Evolutionary conservation across 1,140 invertebrate species (phyloP), one percentile per base, ranked within the genome.

Genomic region (Trichomalopsis sarcophagae): DNA sequence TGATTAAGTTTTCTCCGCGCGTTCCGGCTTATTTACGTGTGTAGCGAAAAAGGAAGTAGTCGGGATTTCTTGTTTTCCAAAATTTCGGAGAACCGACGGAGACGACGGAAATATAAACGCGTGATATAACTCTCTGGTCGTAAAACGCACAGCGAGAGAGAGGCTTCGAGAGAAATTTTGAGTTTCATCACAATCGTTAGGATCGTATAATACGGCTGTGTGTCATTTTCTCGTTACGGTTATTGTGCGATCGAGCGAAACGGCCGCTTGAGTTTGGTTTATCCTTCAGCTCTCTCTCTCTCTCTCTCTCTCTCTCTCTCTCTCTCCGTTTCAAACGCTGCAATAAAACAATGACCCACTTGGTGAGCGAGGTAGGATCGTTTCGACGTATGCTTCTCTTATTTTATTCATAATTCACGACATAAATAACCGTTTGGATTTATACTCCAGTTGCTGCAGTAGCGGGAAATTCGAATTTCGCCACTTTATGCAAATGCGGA

Each of bases 81-180:
- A 74, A 71, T 81, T 81, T 17, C 11, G 17, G 71, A 27, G n/a
- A 74, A 78, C 27, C n/a, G 44, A 44, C 21, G 30, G 44, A 47
- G 13, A 23, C 69, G 44, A 62, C 11, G 36, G 55, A 40, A 40
- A 66, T 77, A 77, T 83, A 83, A 83, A 83, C 50, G 55, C n/a
- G 17, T 5, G 69, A n/a, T 44, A 85, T 87, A 87, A 85, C 82
- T 85, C 84, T 84, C 75, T 73, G 1, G 76, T 33, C 82, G 62
- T 83, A 77, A 77, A 77, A 55, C 73, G 30, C 21, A 36, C 81
- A 44, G 30, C 33, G 44, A n/a, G 4, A 33, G 66, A 36, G 36
- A 62, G 47, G 55, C 30, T 40, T 66, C 11, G 13, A 9, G 10
- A 2, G 44, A n/a, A 82, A 82, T 62, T 50, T 2, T 74, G 50